Conservation (phyloP, 2,113 vertebrate genomes). For the Hucho hucho region DNA sequence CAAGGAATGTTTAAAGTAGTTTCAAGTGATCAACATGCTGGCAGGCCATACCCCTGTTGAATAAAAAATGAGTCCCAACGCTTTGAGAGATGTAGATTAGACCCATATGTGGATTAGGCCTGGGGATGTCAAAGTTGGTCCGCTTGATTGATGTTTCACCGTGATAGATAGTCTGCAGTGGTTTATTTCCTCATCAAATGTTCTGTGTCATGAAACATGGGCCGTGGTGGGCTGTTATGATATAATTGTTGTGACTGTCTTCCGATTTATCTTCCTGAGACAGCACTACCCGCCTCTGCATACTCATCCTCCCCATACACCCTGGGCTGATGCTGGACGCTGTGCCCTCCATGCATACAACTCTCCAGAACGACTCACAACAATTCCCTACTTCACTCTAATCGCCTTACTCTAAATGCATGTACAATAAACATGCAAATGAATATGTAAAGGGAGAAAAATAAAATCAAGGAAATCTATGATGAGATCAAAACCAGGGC, state of each 20-base stretch:
- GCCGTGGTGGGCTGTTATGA: constrained; percentile 12
- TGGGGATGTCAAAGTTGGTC: constrained; percentile 7
- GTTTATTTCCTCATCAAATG: constrained; percentile 20
- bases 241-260: constrained; percentile 15
- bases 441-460: not conserved
- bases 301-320: not conserved
- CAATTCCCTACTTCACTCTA: not conserved
- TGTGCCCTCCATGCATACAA: not conserved
- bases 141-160: not conserved
- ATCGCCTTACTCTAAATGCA: not conserved
- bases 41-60: constrained; percentile 53
- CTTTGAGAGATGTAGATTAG: constrained; percentile 64
- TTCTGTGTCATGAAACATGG: constrained; percentile 12
- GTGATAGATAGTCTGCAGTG: constrained; percentile 12
- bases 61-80: constrained; percentile 65
- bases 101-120: constrained; percentile 50
- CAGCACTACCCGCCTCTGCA: not conserved
- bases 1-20: constrained; percentile 57
- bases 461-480: not conserved
- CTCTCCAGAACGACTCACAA: not conserved
- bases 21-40: constrained; percentile 54
- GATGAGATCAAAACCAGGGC: constrained; percentile 63
- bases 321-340: not conserved
- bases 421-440: not conserved
- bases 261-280: constrained; percentile 8